phyloP scores from a whole-genome alignment of 2,113 vertebrate genomes.

The Eulemur macaco region DNA sequence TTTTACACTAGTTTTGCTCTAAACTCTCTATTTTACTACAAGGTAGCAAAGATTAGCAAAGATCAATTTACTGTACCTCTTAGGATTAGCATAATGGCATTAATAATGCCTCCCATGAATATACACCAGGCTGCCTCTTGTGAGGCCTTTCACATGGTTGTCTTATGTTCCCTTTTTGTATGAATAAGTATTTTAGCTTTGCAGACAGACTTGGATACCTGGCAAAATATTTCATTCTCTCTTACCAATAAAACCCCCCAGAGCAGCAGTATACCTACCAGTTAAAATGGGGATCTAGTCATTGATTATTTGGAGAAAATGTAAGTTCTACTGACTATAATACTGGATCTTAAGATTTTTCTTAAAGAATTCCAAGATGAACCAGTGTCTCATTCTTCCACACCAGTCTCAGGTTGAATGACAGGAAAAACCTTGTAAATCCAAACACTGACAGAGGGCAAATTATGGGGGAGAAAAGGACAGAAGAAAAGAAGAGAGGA shows the following conservation, averaged over 20 bases:
- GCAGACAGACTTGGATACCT: neutral
- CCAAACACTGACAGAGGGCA: neutral
- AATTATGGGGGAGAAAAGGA: neutral
- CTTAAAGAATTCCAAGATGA: neutral
- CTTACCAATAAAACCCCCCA: neutral
- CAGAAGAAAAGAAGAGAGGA: no score
- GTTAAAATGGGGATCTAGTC: neutral
- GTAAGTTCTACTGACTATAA: neutral
- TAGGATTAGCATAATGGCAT: neutral
- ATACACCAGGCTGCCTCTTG: neutral
- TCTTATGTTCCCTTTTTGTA: neutral
- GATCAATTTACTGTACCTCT: neutral
- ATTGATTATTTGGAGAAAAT: conserved; percentile 3
- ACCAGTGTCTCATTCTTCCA: neutral
- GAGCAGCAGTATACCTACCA: neutral
- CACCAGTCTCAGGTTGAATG: conserved; percentile 40
- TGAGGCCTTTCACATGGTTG: neutral
- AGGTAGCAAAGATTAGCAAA: conserved; percentile 33
- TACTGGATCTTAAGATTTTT: neutral
- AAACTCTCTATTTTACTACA: neutral
- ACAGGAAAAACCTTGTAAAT: conserved; percentile 65
- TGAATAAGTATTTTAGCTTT: conserved; percentile 37
- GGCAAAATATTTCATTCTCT: neutral
- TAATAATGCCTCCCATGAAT: neutral
- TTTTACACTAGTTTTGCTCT: neutral